Conservation (phyloP, 1,140 invertebrate genomes). For the Zelostemma sp. region DNA sequence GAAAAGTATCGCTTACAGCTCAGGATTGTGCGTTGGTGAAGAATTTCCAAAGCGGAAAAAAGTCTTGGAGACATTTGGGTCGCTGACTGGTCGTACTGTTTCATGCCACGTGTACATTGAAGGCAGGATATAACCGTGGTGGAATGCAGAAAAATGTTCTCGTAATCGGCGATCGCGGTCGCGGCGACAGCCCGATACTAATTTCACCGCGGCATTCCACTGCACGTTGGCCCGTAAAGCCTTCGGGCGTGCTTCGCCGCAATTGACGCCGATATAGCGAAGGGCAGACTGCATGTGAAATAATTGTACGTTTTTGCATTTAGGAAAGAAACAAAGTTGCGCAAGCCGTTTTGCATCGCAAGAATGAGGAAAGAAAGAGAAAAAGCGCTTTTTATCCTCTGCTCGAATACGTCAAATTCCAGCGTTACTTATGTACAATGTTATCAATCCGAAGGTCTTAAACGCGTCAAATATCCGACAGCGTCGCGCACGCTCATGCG, state of each 20-base stretch:
- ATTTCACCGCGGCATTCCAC: conserved; percentile 55
- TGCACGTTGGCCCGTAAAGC: conserved; percentile 30
- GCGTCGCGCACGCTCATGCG: conserved; percentile 39
- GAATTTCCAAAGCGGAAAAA: no score
- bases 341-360: neutral
- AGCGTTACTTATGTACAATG: conserved; percentile 32
- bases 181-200: conserved; percentile 38
- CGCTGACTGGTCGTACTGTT: neutral
- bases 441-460: conserved; percentile 46
- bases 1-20: no score
- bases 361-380: neutral
- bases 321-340: neutral
- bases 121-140: neutral
- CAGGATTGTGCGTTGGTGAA: no score
- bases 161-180: conserved; percentile 18
- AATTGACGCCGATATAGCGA: conserved; percentile 5
- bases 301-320: conserved; percentile 1
- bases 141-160: conserved; percentile 24
- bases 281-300: neutral
- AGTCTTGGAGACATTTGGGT: neutral
- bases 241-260: conserved; percentile 29
- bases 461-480: conserved; percentile 42
- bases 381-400: neutral
- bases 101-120: conserved; percentile 3
- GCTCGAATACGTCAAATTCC: conserved; percentile 29